phyloP scores from a whole-genome alignment of 2,888 invertebrate genomes.

The Drosophila villosipedis region DNA sequence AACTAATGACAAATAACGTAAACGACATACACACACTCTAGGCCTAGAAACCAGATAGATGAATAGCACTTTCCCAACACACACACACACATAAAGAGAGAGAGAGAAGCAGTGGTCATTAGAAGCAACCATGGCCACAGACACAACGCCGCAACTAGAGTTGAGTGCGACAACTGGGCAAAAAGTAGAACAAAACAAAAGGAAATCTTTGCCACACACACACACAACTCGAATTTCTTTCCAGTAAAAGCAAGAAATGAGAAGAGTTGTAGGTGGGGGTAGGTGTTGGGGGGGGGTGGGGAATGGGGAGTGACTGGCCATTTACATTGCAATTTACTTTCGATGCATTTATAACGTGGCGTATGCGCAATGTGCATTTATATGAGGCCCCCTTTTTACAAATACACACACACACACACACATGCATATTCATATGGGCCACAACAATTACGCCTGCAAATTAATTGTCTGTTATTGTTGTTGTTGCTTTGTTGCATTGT shows the following conservation, averaged over 20 bases:
- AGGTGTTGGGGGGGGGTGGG: neutral
- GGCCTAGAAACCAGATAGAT: slow-evolving; percentile 50
- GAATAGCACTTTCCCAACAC: slow-evolving; percentile 56
- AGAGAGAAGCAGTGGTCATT: slow-evolving; percentile 48
- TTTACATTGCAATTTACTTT: slow-evolving; percentile 69
- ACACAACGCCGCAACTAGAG: slow-evolving; percentile 16
- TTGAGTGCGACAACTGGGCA: slow-evolving; percentile 34
- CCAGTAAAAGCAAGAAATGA: slow-evolving; percentile 1
- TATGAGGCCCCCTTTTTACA: slow-evolving; percentile 33
- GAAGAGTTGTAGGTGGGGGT: neutral
- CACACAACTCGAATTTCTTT: slow-evolving; percentile 37
- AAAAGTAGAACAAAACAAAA: slow-evolving; percentile 74
- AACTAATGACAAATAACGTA: slow-evolving; percentile 71
- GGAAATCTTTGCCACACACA: slow-evolving; percentile 57
- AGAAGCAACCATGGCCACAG: slow-evolving; percentile 49
- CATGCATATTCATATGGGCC: slow-evolving; percentile 68
- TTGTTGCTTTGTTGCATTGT: slow-evolving; percentile 14
- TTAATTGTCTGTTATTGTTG: slow-evolving; percentile 54
- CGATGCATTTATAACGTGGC: slow-evolving; percentile 68
- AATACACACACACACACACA: neutral
- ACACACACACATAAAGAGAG: neutral
- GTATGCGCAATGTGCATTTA: slow-evolving; percentile 70
- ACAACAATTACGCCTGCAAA: slow-evolving; percentile 76
- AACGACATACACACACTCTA: slow-evolving; percentile 34
- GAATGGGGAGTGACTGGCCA: slow-evolving; percentile 16